phyloP scores from a whole-genome alignment of 2,888 invertebrate genomes.

The Mimas tiliae region DNA sequence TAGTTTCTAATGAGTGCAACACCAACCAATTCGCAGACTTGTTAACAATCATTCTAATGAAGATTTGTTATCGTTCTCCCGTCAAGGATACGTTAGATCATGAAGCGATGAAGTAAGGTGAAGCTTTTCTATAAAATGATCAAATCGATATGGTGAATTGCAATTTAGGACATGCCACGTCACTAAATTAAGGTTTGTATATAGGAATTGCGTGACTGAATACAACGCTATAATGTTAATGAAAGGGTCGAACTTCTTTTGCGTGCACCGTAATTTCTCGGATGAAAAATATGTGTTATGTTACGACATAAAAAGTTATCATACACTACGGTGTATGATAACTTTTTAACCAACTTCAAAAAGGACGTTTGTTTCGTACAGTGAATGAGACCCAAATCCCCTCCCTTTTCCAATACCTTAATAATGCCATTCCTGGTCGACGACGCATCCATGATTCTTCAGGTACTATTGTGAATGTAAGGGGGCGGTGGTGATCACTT shows the following conservation, averaged over 20 bases:
- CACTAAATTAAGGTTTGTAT: not conserved
- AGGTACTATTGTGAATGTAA: no score
- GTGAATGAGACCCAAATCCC: no score
- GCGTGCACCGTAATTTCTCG: not conserved
- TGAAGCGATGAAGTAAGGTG: slow-evolving; percentile 31
- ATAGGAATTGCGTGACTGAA: not conserved
- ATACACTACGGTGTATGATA: no score
- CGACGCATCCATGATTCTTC: no score
- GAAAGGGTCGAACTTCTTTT: not conserved
- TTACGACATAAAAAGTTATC: no score
- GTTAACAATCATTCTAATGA: slow-evolving; percentile 37
- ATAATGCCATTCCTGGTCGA: no score
- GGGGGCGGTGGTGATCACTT: no score
- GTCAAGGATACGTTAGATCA: slow-evolving; percentile 44
- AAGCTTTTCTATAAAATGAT: slow-evolving; percentile 12
- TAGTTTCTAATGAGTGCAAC: slow-evolving; percentile 10
- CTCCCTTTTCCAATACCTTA: no score
- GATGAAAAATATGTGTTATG: not conserved
- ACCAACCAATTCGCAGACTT: slow-evolving; percentile 29
- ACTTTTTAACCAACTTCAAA: no score
- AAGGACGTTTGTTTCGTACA: no score
- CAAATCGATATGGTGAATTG: not conserved
- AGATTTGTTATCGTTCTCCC: slow-evolving; percentile 35
- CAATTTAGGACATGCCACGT: not conserved
- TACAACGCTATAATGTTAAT: not conserved